Evolutionary conservation across 2,888 invertebrate species (phyloP), one percentile per base, ranked within the genome.

Genomic region (Rhingia rostrata): DNA sequence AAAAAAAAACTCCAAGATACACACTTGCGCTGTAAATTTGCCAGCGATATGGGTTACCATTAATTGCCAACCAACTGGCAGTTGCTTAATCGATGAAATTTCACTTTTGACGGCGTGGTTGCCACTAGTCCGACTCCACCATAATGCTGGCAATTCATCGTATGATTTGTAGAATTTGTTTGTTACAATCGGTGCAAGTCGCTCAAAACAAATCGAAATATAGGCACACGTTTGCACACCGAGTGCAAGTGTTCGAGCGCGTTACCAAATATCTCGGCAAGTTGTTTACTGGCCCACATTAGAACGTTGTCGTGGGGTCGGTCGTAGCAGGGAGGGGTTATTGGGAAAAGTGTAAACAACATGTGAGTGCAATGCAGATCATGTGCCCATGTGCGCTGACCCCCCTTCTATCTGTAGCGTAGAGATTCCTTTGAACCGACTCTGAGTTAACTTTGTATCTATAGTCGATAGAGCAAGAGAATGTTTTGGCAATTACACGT

Each of bases 81-180:
- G 73, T 79, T 83, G 73, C 73, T 43, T 83, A 83, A 78, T 78
- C 83, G 67, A 83, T 79, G 67, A 78, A 78, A 60, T 60, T 78
- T 79, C 63, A 83, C 66, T 83, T 78, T 83, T 83, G 82, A 73
- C 79, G 79, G 67, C 49, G 5, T 56, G 47, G 49, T 49, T 53
- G 63, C 61, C 61, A 61, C 67, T 33, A 43, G 37, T 51, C n/a
- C 37, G 9, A 35, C n/a, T 54, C 6, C 9, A 10, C 39, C 37
- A 14, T 12, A 12, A 47, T 47, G 53, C 22, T 0, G 6, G 47
- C 54, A 77, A 78, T 78, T 73, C 61, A 56, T 72, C 78, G 82
- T 56, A 39, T 83, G 78, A 78, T 83, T 83, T 82, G 82, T 66
- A 67, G 78, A 79, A 83, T 73, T 67, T 67, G 73, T 66, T 75